Percentiles rank a stretch among this genome's conserved stretches.
phyloP scores from a whole-genome alignment of 2,797 vertebrate genomes.

The Hypotaenidia okinawae region DNA sequence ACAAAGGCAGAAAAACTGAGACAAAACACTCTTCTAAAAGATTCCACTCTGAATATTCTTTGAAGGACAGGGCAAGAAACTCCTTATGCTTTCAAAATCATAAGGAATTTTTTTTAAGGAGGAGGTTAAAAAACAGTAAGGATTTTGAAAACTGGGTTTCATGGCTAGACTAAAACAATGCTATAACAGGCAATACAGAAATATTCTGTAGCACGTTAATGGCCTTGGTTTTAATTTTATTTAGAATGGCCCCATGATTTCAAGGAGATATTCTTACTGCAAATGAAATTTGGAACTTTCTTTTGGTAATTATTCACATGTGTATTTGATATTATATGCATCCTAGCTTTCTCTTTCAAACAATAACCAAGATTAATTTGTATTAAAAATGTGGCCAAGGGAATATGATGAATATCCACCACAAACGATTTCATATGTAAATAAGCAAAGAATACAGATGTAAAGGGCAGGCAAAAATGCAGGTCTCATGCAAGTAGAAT shows the following conservation, averaged over 20 bases:
- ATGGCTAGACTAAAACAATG: background rate
- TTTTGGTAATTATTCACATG: background rate
- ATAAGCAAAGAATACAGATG: background rate
- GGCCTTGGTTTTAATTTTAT: background rate
- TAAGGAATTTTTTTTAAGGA: background rate
- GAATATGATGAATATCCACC: background rate
- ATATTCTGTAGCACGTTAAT: background rate
- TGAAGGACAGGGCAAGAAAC: background rate
- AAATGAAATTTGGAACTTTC: background rate
- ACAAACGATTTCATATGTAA: background rate
- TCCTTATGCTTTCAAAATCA: background rate
- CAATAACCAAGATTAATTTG: background rate
- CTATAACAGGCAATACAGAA: background rate
- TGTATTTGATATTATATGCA: background rate
- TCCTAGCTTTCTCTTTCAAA: background rate
- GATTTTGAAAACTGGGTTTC: background rate
- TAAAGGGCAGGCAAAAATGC: background rate
- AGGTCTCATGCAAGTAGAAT: background rate
- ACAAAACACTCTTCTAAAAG: background rate
- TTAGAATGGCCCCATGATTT: background rate
- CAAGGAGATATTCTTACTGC: background rate
- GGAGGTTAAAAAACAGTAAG: background rate
- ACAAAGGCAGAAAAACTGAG: background rate
- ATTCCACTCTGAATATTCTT: background rate
- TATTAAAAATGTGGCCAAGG: background rate